A percentile compares a stretch with the other conserved stretches of the same genome.
Conservation (phyloP, 2,797 vertebrate species). For the Trachurus trachurus region DNA sequence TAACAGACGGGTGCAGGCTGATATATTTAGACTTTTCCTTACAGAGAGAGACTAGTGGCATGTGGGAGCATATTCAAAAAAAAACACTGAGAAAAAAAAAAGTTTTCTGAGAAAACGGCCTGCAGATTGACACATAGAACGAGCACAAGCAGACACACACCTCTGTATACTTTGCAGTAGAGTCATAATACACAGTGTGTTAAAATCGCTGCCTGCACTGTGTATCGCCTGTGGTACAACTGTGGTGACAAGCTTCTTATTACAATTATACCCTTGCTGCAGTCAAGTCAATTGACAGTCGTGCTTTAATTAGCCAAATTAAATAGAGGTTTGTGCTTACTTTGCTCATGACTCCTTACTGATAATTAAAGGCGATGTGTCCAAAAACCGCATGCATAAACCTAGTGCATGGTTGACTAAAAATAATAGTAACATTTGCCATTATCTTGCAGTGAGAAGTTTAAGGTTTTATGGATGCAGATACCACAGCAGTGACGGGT, state of each 20-base stretch:
- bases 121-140: constrained; percentile 31
- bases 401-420: constrained; percentile 53
- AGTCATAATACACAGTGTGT: constrained; percentile 29
- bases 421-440: constrained; percentile 61
- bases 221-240: constrained; percentile 60
- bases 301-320: constrained; percentile 79
- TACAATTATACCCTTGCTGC: constrained; percentile 74
- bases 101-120: constrained; percentile 3
- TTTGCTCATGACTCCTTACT: constrained; percentile 44
- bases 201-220: constrained; percentile 64
- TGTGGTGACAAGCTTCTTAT: constrained; percentile 69
- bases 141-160: constrained; percentile 41
- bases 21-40: constrained; percentile 56
- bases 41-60: constrained; percentile 8
- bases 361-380: constrained; percentile 69
- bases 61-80: constrained; percentile 21
- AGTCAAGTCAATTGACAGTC: constrained; percentile 67
- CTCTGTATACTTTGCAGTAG: constrained; percentile 17
- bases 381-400: constrained; percentile 62
- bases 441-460: constrained; percentile 54
- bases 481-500: constrained; percentile 48
- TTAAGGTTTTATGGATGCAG: constrained; percentile 38
- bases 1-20: constrained; percentile 3
- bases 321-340: constrained; percentile 69
- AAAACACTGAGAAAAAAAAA: constrained; percentile 13